Base-by-base conservation (phyloP, 2,113 vertebrate species). In the Labeo catla region DNA sequence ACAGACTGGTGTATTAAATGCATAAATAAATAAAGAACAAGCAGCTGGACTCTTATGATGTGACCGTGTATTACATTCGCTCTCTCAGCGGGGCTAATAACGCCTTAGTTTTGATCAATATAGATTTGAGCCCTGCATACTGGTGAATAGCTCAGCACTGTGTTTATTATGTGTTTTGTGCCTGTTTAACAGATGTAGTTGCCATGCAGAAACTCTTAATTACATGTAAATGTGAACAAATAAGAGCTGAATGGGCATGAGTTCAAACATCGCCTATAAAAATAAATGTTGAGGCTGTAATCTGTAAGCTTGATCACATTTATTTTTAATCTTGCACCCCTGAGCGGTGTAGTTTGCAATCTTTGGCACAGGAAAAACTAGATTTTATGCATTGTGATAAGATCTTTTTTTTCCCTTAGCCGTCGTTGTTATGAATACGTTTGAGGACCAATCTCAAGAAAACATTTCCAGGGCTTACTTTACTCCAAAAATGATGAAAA, bases 11-110 rank as follows among this genome's bases (percentile, higher is more conserved):
- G 74, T 86, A 81, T 87, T 80, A 70, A 76, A 59, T 49, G 36
- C 76, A 79, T 77, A 82, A 39, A 39, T 66, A 21, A 82, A 66
- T 50, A 16, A 9, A 47, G 21, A 43, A 70, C 61, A 50, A 52
- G 65, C 84, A 73, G 34, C 45, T 79, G 63, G 28, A 57, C 57
- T 76, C 76, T 86, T 76, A 43, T 74, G 63, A 9, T 21, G 63
- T 82, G 59, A 50, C 80, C 52, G 43, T 57, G 43, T 47, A 86
- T 86, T 76, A 68, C 79, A 83, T 54, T 63, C 13, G 43, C 28
- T 81, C 39, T 78, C 66, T 49, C 28, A 84, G 74, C 81, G 11
- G 49, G 83, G 47, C 81, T 76, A 84, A 88, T 86, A 82, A 68
- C 57, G 49, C n/a, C 52, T 54, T 66, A 73, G 73, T 65, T 81